Percentiles rank a stretch among this genome's conserved stretches.
These are phyloP conservation scores for Catocala nupta DNA, from an alignment of 2,888 invertebrate species.

Conservation along the genomic window DNA sequence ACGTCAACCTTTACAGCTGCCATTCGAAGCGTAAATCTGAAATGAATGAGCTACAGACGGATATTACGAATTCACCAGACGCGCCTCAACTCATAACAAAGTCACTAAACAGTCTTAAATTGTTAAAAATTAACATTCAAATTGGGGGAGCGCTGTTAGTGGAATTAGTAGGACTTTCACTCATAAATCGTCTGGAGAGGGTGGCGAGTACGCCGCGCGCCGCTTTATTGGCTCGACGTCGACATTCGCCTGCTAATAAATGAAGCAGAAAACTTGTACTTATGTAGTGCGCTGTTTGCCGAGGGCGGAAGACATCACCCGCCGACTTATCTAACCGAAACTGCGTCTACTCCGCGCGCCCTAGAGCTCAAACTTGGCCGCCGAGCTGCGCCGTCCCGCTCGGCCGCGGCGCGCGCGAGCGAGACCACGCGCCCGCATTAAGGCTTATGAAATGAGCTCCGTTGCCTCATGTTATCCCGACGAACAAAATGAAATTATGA, in stretches of 20 bases:
- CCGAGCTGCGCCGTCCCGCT: conserved; percentile 58
- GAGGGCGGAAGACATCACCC: conserved; percentile 72
- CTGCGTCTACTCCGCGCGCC: conserved; percentile 57
- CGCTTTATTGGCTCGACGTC: conserved; percentile 81
- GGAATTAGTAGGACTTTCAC: conserved; percentile 82
- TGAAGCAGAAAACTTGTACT: conserved; percentile 85
- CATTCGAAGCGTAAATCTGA: conserved; percentile 65
- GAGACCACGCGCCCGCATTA: conserved; percentile 74
- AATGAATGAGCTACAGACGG: conserved; percentile 61
- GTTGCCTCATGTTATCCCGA: conserved; percentile 77
- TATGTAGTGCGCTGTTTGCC: conserved; percentile 76
- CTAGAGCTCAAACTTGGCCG: conserved; percentile 74
- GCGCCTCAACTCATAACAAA: conserved; percentile 73
- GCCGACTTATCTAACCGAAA: conserved; percentile 62
- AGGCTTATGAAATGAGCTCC: conserved; percentile 84
- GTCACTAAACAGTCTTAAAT: conserved; percentile 81
- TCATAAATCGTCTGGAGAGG: conserved; percentile 84
- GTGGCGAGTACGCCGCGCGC: conserved; percentile 65
- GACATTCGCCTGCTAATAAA: conserved; percentile 84
- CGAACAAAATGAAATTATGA: conserved; percentile 83
- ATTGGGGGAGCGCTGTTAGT: conserved; percentile 83
- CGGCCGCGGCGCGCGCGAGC: conserved; percentile 53
- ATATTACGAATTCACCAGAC: conserved; percentile 69
- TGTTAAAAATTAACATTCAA: conserved; percentile 86
- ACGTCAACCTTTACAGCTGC: conserved; percentile 61